A percentile compares a stretch with the other conserved stretches of the same genome.
These are phyloP conservation scores for Chrysolina americana DNA, from an alignment of 2,888 invertebrate species.

Conservation along the genomic window DNA sequence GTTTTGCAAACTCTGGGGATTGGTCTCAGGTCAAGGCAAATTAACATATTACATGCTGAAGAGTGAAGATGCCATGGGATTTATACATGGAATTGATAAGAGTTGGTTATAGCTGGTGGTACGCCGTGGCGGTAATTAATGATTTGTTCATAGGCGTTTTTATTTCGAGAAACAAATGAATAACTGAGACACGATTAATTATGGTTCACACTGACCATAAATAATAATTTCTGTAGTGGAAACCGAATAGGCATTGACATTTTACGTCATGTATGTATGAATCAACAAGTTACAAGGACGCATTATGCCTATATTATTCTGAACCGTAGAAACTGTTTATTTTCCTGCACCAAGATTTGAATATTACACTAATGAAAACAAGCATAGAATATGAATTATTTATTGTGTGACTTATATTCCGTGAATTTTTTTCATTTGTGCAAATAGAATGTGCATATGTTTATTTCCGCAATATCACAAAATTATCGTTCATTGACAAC, in stretches of 20 bases:
- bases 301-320: background rate
- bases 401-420: too few species aligned
- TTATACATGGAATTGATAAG: background rate
- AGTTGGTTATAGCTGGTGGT: background rate
- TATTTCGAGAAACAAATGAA: background rate
- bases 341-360: background rate
- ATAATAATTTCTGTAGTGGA: too few species aligned
- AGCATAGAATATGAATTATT: too few species aligned
- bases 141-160: background rate
- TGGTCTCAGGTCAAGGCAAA: slow-evolving; percentile 37
- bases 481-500: too few species aligned
- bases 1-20: slow-evolving; percentile 28
- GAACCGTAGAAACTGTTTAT: background rate
- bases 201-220: too few species aligned
- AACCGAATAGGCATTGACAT: background rate
- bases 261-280: background rate
- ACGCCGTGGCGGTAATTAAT: background rate
- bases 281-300: background rate
- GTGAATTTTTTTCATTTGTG: too few species aligned
- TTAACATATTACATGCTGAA: slow-evolving; percentile 21
- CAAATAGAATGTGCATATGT: too few species aligned
- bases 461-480: too few species aligned
- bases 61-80: slow-evolving; percentile 19
- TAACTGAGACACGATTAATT: background rate
- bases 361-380: background rate